Conservation (phyloP, 2,888 invertebrate species). For the Beris chalybata region DNA sequence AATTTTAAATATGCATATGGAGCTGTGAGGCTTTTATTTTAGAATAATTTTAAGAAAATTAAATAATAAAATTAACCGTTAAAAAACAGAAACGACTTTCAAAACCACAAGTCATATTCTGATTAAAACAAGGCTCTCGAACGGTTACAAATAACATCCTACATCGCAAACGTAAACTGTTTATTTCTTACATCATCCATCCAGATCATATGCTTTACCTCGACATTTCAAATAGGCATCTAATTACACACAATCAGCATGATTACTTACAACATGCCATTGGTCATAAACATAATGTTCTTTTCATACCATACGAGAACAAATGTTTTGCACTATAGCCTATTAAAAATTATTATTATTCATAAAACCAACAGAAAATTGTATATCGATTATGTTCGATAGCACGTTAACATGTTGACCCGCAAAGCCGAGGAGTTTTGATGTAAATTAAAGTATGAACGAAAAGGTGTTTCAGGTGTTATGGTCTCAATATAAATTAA, state of each 20-base stretch:
- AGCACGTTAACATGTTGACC: conserved; percentile 19
- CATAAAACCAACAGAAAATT: conserved; percentile 20
- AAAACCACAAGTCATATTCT: too few relatives aligned
- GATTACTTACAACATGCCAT: conserved; percentile 21
- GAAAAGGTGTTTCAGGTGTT: conserved; percentile 28
- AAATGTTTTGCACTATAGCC: conserved; percentile 12
- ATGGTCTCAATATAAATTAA: conserved; percentile 29
- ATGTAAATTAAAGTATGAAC: not conserved
- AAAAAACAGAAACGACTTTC: too few relatives aligned
- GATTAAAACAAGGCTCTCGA: too few relatives aligned
- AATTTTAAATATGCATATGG: too few relatives aligned
- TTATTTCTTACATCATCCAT: too few relatives aligned
- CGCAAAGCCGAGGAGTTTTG: not conserved
- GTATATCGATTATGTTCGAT: conserved; percentile 19
- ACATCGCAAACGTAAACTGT: too few relatives aligned
- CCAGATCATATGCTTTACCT: not conserved
- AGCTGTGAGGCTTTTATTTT: too few relatives aligned
- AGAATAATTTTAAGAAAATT: too few relatives aligned
- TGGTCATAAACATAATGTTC: conserved; percentile 24
- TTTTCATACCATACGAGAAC: not conserved
- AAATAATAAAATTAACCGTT: too few relatives aligned
- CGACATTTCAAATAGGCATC: conserved; percentile 1
- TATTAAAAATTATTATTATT: conserved; percentile 18
- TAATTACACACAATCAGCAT: conserved; percentile 20
- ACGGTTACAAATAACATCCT: too few relatives aligned